Base-by-base conservation (phyloP, 2,888 invertebrate genomes). In the Cecidostiba fungosa region DNA sequence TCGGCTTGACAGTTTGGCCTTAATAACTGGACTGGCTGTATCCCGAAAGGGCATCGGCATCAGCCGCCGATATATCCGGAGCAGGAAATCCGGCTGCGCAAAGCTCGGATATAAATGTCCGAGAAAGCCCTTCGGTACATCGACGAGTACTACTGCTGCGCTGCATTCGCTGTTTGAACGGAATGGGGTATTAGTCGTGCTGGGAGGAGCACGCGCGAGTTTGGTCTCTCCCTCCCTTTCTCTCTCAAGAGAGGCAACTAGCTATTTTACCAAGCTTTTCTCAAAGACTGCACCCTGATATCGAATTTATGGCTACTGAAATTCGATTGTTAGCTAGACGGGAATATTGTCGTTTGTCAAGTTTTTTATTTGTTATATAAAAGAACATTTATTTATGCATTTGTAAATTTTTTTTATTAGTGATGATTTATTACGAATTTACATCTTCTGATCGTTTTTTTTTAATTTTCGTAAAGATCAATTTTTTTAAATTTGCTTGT, bases 91-190 rank as follows among this genome's bases (percentile, higher is more conserved):
- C n/a, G n/a, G n/a, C n/a, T 43, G n/a, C 43, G 73, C 47, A 23
- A 23, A 19, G 26, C 73, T 59, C 29, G 32, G 54, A 78, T 84
- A 78, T 78, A 79, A 84, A 84, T 74, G 73, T 77, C 69, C 78
- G 72, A 50, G 82, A 50, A 50, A 29, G 23, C 29, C 82, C 66
- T 29, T 23, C 54, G 70, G 39, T 47, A 81, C 73, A 43, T 81
- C 39, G 62, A 43, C 70, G n/a, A 47, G 76, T 66, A 29, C 23
- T 23, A 29, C 43, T 19, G 3, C 8, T 74, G 70, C 50, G 50
- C 19, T 36, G 29, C 6, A 59, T 69, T 50, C 29, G 16, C 2
- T n/a, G 39, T 59, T 16, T n/a, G 72, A 26, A 19, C 50, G 5
- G 79, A 70, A 36, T 70, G 32, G 32, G 23, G 32, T n/a, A 12